A percentile compares a stretch with the other conserved stretches of the same genome.
Evolutionary conservation across 2,797 vertebrate species (phyloP).

Genomic region (Muscicapa comitata): DNA sequence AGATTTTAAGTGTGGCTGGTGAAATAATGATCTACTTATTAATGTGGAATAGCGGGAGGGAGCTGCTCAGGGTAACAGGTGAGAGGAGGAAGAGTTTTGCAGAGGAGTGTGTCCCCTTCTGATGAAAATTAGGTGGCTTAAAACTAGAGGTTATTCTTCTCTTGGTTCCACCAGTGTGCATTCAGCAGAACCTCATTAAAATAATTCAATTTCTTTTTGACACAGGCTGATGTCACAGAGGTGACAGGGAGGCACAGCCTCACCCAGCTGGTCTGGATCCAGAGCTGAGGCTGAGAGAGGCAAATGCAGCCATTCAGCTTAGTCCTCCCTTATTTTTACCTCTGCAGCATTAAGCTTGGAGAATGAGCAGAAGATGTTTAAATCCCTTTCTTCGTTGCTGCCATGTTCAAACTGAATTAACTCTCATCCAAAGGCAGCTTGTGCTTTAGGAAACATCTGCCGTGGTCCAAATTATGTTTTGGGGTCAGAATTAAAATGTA

Average conservation of each 20-base stretch:
- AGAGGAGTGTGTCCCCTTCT: not conserved
- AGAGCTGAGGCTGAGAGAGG: not conserved
- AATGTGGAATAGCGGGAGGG: not conserved
- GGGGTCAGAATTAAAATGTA: slow-evolving; percentile 39
- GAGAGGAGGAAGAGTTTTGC: not conserved
- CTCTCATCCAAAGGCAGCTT: not conserved
- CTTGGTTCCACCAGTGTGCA: not conserved
- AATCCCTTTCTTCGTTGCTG: slow-evolving; percentile 5
- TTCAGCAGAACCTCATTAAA: not conserved
- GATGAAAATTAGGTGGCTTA: not conserved
- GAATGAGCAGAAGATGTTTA: slow-evolving; percentile 1
- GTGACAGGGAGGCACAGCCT: not conserved
- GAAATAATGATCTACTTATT: not conserved
- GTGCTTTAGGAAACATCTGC: slow-evolving; percentile 4
- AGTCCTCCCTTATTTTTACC: not conserved
- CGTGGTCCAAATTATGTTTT: not conserved
- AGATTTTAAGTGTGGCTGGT: not conserved
- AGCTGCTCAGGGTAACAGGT: not conserved
- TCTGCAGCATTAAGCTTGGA: not conserved
- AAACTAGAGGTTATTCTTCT: not conserved
- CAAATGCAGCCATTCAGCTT: not conserved
- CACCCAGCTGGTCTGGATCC: not conserved
- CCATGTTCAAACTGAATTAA: slow-evolving; percentile 5
- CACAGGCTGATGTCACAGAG: not conserved
- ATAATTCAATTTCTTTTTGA: not conserved